Conservation (phyloP, 2,113 vertebrate genomes). For the Rhinoderma darwinii region DNA sequence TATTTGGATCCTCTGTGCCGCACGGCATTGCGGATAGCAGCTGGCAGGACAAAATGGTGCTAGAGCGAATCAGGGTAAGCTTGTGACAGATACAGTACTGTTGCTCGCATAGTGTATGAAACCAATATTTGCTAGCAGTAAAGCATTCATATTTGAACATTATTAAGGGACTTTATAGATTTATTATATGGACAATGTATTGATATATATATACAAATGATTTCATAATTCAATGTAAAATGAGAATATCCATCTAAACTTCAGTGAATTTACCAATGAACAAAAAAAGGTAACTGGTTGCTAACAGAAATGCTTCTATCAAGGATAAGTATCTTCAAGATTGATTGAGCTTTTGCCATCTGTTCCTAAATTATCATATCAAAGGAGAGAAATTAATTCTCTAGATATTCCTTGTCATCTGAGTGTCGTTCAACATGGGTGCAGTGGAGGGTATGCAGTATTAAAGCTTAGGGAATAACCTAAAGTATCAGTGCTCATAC, state of each 20-base stretch:
- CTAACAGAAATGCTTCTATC: not conserved
- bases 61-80: too few relatives aligned
- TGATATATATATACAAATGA: not conserved
- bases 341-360: not conserved
- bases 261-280: not conserved
- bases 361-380: conserved; percentile 39
- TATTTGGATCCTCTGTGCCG: too few relatives aligned
- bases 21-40: too few relatives aligned
- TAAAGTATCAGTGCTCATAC: conserved; percentile 5
- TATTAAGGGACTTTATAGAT: not conserved
- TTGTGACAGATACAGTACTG: too few relatives aligned
- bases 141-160: not conserved
- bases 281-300: not conserved
- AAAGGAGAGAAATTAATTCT: conserved; percentile 36
- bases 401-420: conserved; percentile 21
- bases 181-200: not conserved
- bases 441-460: not conserved
- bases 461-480: conserved; percentile 24
- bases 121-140: too few relatives aligned
- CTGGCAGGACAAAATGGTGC: too few relatives aligned
- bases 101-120: too few relatives aligned
- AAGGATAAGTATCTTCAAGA: conserved; percentile 21
- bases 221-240: not conserved
- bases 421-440: not conserved
- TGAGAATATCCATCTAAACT: not conserved